These are phyloP conservation scores for Eospalax fontanierii DNA, from an alignment of 2,797 vertebrate species.

Conservation along the genomic window DNA sequence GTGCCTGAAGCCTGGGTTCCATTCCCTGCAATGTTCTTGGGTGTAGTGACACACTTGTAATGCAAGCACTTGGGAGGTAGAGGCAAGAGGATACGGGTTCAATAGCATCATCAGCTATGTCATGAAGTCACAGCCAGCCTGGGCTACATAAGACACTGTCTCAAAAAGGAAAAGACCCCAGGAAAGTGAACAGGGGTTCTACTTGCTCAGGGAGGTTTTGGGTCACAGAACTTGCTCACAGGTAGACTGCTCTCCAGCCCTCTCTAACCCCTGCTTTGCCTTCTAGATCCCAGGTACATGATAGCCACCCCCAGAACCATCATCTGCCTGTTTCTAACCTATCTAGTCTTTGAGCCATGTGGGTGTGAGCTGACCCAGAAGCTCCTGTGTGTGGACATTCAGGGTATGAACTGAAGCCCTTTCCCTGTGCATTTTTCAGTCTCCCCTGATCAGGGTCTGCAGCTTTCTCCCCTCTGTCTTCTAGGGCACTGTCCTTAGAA, in stretches of 20 bases:
- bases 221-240: not conserved
- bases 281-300: not conserved
- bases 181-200: not conserved
- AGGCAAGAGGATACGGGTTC: not conserved
- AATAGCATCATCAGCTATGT: not conserved
- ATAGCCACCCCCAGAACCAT: fast-evolving
- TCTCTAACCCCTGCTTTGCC: not conserved
- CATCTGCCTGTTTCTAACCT: not conserved
- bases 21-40: not conserved
- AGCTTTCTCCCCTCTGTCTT: not conserved
- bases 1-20: not conserved
- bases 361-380: too few relatives aligned
- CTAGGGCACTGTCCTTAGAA: not conserved
- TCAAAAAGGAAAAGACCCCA: too few relatives aligned
- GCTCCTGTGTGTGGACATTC: too few relatives aligned
- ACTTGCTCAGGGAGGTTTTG: not conserved
- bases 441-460: not conserved
- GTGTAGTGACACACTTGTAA: not conserved
- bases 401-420: not conserved
- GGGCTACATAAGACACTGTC: too few relatives aligned
- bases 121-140: not conserved
- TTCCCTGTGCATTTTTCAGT: not conserved
- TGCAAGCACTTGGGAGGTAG: not conserved
- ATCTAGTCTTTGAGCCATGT: fast-evolving
- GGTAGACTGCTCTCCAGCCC: fast-evolving